A percentile compares a stretch with the other conserved stretches of the same genome.
phyloP scores from a whole-genome alignment of 2,113 vertebrate species.

The Pelodiscus sinensis region DNA sequence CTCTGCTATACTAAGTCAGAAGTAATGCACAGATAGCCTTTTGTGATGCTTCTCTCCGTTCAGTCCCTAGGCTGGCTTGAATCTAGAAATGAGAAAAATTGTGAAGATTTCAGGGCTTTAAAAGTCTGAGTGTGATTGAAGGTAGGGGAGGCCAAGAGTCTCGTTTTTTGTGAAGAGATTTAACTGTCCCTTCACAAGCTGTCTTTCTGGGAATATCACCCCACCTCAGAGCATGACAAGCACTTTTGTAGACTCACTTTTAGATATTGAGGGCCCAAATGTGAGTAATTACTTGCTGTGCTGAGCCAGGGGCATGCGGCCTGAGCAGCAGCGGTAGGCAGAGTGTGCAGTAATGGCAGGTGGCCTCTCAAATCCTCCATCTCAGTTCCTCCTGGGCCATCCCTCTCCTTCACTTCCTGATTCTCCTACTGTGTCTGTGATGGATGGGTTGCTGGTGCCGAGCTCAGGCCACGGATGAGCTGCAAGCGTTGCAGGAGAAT shows the following conservation, averaged over 20 bases:
- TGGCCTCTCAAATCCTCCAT: not conserved
- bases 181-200: not conserved
- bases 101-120: not conserved
- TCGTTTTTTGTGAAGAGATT: not conserved
- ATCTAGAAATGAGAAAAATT: not conserved
- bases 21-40: not conserved
- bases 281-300: not conserved
- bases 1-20: not conserved
- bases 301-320: not conserved
- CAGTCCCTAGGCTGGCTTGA: fast-evolving
- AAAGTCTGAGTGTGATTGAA: not conserved
- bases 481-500: not conserved
- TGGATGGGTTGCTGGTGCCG: not conserved
- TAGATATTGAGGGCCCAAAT: not conserved
- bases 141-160: not conserved
- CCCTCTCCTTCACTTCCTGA: not conserved
- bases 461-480: not conserved
- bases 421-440: not conserved
- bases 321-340: not conserved
- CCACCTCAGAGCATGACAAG: not conserved
- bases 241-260: not conserved
- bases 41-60: fast-evolving
- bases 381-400: not conserved
- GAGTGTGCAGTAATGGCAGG: not conserved
- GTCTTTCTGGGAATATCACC: not conserved